Conservation (phyloP, 1,140 invertebrate genomes). For the Bombus sibiricus region DNA sequence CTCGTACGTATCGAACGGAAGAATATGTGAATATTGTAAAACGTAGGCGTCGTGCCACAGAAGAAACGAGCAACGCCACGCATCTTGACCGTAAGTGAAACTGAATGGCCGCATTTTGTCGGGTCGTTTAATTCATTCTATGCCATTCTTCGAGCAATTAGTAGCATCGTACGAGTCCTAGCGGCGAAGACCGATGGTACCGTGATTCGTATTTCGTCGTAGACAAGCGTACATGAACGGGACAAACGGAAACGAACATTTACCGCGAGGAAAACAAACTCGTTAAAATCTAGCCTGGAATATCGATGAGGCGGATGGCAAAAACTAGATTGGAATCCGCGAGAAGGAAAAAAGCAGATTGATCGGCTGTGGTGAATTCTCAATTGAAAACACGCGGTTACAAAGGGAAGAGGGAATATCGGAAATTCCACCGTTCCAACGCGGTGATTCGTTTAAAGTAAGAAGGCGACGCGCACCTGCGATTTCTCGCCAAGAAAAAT, state of each 20-base stretch:
- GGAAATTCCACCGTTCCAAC: too few relatives aligned
- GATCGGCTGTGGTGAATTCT: not conserved
- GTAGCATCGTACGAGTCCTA: constrained; percentile 25
- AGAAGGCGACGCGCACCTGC: too few relatives aligned
- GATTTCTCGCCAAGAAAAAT: constrained; percentile 28
- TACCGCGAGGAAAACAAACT: constrained; percentile 28
- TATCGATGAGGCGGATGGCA: constrained; percentile 10
- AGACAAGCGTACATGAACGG: not conserved
- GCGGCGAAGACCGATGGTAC: not conserved
- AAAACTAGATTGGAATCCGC: not conserved
- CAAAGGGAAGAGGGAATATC: not conserved
- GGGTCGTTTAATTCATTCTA: constrained; percentile 56
- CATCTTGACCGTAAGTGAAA: constrained; percentile 53
- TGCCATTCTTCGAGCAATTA: constrained; percentile 50
- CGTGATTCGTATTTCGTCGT: not conserved
- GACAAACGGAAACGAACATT: constrained; percentile 49
- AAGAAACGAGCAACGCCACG: not conserved
- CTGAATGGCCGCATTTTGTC: constrained; percentile 65
- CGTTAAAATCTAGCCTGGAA: constrained; percentile 2
- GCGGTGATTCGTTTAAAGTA: not conserved
- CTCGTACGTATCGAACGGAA: not conserved
- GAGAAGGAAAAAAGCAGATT: not conserved
- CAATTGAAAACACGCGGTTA: not conserved
- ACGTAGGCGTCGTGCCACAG: not conserved
- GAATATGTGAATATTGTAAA: not conserved